A percentile compares a stretch with the other conserved stretches of the same genome.
phyloP scores from a whole-genome alignment of 2,797 vertebrate species.

The Semotilus atromaculatus region DNA sequence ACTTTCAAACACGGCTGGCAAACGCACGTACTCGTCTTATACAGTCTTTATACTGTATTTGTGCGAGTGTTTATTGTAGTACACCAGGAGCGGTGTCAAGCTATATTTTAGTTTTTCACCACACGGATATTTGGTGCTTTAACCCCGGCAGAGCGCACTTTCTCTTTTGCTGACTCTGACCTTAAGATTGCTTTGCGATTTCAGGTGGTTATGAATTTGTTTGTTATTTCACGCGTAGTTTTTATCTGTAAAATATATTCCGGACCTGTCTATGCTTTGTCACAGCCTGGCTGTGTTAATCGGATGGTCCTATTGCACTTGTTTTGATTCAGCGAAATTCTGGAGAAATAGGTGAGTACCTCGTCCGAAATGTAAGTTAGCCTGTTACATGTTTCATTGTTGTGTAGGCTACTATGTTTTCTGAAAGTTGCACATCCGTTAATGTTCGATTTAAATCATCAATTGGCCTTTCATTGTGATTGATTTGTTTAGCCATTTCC shows the following conservation, averaged over 20 bases:
- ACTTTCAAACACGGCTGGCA: slow-evolving; percentile 19
- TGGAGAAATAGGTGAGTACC: slow-evolving; percentile 18
- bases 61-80: not conserved
- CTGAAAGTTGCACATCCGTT: not conserved
- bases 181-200: not conserved
- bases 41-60: not conserved
- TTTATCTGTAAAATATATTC: not conserved
- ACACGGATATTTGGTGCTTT: slow-evolving; percentile 15
- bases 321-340: slow-evolving; percentile 1
- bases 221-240: not conserved
- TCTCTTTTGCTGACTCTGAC: not conserved
- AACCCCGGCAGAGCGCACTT: not conserved
- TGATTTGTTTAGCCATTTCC: not conserved
- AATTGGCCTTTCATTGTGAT: not conserved
- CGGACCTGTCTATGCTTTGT: not conserved
- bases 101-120: not conserved
- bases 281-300: not conserved
- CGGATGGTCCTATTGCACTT: not conserved
- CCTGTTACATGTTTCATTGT: not conserved
- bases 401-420: not conserved
- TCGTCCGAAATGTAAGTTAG: not conserved
- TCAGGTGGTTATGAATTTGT: not conserved
- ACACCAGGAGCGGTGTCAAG: not conserved
- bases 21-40: not conserved
- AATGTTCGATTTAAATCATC: not conserved